Base-by-base conservation (phyloP, 2,113 vertebrate species). In the Coracopsis vasa region DNA sequence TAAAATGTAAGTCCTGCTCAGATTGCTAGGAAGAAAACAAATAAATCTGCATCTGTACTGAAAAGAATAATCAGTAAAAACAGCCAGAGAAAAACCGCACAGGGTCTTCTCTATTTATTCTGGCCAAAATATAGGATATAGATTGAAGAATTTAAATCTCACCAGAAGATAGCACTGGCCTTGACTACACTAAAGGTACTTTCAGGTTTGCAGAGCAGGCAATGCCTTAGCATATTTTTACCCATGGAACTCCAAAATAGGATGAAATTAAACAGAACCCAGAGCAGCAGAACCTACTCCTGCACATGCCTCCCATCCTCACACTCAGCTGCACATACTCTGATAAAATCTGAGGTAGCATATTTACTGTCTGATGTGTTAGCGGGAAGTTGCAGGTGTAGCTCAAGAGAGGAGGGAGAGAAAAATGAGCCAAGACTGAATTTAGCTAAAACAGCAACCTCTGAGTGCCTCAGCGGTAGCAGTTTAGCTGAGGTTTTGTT, bases 11-110 rank as follows among this genome's bases (percentile, higher is more conserved):
- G 20, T 90, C 48, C 53, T 82, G 21, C 41, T 80, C 28, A 66
- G 71, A 86, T 61, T 83, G 58, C 75, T 93, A 25, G 71, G 60
- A 93, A 90, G 67, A 92, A 95, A 95, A 83, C 69, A 41, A 42
- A 86, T 90, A 62, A 90, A 94, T 88, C 51, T 5, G 0, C 28
- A 51, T 29, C 11, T 90, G 83, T 88, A 90, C 72, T 62, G 47
- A 78, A 94, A 90, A 79, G 37, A 72, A 82, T 92, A 81, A 62
- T 25, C 23, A 77, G 24, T 50, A 80, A 50, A 56, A 2, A 11
- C 23, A 71, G 72, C 33, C 73, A 86, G 37, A 71, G 90, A 88
- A 86, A 17, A 14, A 35, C 42, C 71, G 3, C 61, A 53, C 1
- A 37, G 7, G 7, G 4, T 29, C 5, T 75, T 87, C 42, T 74